Conservation (phyloP, 2,797 vertebrate genomes). For the Enteromius thamalakanensis region DNA sequence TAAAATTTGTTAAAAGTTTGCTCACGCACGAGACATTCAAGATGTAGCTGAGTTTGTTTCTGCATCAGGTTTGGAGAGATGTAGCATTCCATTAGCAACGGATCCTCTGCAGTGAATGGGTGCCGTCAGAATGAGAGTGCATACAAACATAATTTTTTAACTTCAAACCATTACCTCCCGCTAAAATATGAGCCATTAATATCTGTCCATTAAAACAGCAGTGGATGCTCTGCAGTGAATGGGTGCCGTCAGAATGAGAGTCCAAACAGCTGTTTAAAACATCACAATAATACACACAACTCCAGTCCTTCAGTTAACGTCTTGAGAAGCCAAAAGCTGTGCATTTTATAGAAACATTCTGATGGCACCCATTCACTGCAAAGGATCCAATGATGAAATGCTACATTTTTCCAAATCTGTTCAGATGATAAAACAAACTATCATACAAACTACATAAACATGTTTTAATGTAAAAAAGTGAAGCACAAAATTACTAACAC, state of each 20-base stretch:
- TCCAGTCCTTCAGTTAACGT: neutral
- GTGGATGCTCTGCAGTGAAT: too few relatives aligned
- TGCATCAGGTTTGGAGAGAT: neutral
- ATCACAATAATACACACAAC: neutral
- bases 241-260: too few relatives aligned
- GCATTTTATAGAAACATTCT: neutral
- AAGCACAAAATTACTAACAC: neutral
- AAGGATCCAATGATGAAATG: neutral
- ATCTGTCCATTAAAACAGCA: too few relatives aligned
- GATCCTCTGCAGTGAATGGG: neutral
- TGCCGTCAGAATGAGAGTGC: neutral
- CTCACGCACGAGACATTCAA: neutral
- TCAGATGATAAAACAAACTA: neutral
- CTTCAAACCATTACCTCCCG: too few relatives aligned
- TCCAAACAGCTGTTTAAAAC: neutral
- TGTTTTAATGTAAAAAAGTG: neutral
- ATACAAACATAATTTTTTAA: neutral
- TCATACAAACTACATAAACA: neutral
- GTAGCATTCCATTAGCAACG: neutral
- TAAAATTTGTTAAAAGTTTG: neutral
- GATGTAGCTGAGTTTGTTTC: neutral
- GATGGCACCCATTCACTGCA: neutral
- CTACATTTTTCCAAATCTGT: neutral
- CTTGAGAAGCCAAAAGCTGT: neutral
- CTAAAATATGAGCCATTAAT: too few relatives aligned